Conservation (phyloP, 2,888 invertebrate species). For the Plebejus anna region DNA sequence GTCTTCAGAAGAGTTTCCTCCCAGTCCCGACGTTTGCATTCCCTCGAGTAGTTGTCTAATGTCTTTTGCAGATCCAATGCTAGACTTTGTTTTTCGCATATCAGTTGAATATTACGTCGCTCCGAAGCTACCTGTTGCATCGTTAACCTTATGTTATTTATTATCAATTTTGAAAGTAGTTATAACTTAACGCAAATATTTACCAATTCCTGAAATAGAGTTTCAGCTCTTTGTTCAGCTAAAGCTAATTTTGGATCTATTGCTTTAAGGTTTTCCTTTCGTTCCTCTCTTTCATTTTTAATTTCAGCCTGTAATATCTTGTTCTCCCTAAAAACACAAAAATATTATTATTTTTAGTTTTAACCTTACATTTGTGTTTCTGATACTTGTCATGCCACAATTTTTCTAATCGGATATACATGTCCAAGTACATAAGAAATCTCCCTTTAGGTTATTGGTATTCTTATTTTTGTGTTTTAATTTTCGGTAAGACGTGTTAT, state of each 20-base stretch:
- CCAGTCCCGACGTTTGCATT: constrained; percentile 78
- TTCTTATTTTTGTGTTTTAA: no score
- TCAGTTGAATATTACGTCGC: constrained; percentile 77
- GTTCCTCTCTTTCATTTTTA: constrained; percentile 63
- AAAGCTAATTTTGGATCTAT: constrained; percentile 66
- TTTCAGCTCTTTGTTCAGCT: constrained; percentile 78
- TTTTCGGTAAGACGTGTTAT: not conserved
- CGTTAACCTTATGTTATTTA: not conserved
- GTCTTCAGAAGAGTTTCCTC: constrained; percentile 73
- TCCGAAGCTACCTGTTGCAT: constrained; percentile 72
- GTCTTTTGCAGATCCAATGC: constrained; percentile 80
- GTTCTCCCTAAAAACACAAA: constrained; percentile 61
- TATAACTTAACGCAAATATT: constrained; percentile 34
- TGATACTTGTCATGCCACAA: no score
- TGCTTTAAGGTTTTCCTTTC: constrained; percentile 50
- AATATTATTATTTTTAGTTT: no score
- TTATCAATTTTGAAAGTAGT: not conserved
- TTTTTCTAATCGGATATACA: no score
- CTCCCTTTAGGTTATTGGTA: no score
- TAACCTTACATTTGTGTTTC: no score
- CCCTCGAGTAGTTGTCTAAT: constrained; percentile 75
- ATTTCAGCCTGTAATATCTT: constrained; percentile 74
- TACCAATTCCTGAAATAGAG: constrained; percentile 81
- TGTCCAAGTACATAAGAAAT: no score
- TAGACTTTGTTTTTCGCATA: constrained; percentile 79